Percentiles rank a stretch among this genome's conserved stretches.
phyloP scores from a whole-genome alignment of 2,113 vertebrate genomes.

The Poecile atricapillus region DNA sequence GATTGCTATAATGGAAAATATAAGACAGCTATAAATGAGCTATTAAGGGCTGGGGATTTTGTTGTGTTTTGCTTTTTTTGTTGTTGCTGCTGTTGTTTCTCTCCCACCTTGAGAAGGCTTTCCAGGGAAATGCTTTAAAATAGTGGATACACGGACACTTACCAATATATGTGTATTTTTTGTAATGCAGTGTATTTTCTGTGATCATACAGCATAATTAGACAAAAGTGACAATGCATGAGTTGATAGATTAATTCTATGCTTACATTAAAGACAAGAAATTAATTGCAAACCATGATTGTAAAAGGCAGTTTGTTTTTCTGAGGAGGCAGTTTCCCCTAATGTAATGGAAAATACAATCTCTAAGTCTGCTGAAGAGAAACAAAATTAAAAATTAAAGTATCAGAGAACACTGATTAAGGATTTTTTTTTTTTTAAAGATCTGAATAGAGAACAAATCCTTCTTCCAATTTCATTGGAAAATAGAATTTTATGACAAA shows the following conservation, averaged over 20 bases:
- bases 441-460: background rate
- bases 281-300: background rate
- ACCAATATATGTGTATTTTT: background rate
- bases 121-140: background rate
- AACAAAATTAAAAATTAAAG: background rate
- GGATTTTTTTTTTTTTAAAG: background rate
- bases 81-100: background rate
- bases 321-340: background rate
- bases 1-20: background rate
- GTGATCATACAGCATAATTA: background rate
- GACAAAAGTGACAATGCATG: background rate
- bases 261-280: background rate
- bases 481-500: background rate
- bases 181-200: background rate
- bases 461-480: background rate
- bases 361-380: background rate
- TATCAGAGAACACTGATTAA: background rate
- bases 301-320: background rate
- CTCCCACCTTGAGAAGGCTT: background rate
- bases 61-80: background rate
- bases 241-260: background rate
- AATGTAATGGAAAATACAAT: background rate
- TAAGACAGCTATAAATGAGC: background rate
- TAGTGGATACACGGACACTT: background rate
- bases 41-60: background rate